Conservation (phyloP, 2,797 vertebrate species). For the Epinephelus awoara region DNA sequence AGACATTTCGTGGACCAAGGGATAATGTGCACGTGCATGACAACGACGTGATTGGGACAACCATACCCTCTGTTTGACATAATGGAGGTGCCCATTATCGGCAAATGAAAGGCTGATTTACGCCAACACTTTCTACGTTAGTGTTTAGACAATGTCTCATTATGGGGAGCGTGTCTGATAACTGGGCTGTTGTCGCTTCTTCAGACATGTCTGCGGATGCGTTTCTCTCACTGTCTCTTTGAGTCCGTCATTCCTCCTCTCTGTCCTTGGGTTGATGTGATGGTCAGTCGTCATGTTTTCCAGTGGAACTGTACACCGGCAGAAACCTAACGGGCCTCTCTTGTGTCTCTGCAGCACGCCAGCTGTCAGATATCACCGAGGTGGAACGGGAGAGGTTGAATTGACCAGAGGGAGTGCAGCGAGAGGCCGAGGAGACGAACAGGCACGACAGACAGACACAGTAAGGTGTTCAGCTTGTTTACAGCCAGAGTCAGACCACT, state of each 20-base stretch:
- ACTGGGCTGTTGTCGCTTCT: conserved; percentile 41
- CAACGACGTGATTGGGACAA: conserved; percentile 70
- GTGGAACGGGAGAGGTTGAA: conserved; percentile 34
- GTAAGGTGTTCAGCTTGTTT: conserved; percentile 14
- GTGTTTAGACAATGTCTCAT: conserved; percentile 75
- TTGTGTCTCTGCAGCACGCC: conserved; percentile 35
- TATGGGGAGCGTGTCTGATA: conserved; percentile 62
- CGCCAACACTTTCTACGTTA: conserved; percentile 64
- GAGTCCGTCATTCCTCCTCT: conserved; percentile 22
- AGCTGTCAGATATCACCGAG: conserved; percentile 28
- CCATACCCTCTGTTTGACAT: conserved; percentile 77
- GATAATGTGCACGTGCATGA: conserved; percentile 76
- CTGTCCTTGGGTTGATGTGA: conserved; percentile 40
- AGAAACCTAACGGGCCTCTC: conserved; percentile 53
- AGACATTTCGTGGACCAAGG: conserved; percentile 68
- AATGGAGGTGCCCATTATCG: conserved; percentile 80
- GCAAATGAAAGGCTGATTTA: conserved; percentile 68
- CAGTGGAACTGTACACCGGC: conserved; percentile 72
- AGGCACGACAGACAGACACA: not conserved
- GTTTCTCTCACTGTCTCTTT: conserved; percentile 15
- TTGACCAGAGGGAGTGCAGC: conserved; percentile 11
- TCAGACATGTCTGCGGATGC: conserved; percentile 31
- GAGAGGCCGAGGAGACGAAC: not conserved
- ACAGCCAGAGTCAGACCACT: conserved; percentile 9
- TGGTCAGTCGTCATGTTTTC: conserved; percentile 67